Evolutionary conservation across 2,888 invertebrate species (phyloP).

Genomic region (Drosophila demipolita): DNA sequence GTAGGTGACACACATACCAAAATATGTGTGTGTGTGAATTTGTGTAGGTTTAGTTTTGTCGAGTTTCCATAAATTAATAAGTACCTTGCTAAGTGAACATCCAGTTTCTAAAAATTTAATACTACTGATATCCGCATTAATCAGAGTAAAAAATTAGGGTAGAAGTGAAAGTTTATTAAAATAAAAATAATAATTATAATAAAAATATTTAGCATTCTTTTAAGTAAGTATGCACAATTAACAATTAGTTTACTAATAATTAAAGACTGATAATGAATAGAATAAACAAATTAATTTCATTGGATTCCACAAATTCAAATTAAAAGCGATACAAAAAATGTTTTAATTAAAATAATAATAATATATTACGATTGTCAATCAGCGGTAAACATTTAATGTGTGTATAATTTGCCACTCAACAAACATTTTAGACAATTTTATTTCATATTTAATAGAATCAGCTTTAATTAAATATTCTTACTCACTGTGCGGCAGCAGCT

Average conservation of each 20-base stretch:
- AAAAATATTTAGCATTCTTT: neutral
- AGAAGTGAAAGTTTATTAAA: neutral
- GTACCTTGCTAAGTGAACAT: neutral
- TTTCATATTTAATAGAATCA: neutral
- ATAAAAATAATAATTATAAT: neutral
- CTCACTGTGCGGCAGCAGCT: neutral
- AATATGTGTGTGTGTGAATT: neutral
- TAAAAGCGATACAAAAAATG: neutral
- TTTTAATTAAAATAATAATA: neutral
- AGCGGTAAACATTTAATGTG: neutral
- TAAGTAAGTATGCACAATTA: neutral
- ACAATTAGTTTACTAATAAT: too few relatives aligned
- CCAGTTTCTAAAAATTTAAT: neutral
- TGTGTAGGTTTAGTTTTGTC: constrained; percentile 3
- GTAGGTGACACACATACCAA: constrained; percentile 4
- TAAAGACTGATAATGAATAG: too few relatives aligned
- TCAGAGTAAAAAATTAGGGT: too few relatives aligned
- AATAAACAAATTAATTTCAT: neutral
- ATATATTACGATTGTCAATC: neutral
- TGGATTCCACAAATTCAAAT: neutral
- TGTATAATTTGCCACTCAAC: neutral
- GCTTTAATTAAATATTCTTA: constrained; percentile 15
- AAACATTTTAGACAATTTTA: neutral
- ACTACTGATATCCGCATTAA: too few relatives aligned
- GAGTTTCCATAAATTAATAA: neutral